Base-by-base conservation (phyloP, 1,140 invertebrate genomes). In the Drosophila suzukii region DNA sequence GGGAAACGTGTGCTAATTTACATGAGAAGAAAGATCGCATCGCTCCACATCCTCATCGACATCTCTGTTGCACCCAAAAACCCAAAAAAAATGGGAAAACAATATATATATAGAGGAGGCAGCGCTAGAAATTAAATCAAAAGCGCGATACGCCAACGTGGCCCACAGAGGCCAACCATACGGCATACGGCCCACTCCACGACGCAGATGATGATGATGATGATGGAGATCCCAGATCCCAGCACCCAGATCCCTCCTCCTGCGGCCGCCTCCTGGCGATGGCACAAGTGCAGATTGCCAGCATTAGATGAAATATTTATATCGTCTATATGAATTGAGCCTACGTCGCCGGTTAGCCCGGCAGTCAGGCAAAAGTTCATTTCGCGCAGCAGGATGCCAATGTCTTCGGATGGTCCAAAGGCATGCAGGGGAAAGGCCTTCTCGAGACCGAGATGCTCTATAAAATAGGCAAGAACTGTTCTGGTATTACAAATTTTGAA, bases 221-320 rank as follows among this genome's bases (percentile, higher is more conserved):
- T 63, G 72, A 75, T 65, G 72, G 44, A 73, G 70, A 70, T 70
- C 46, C 60, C 60, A 66, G 47, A 68, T 66, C 61, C 65, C 49
- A 24, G 46, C 12, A 24, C 60, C 60, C 27, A 32, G 65, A 39
- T 72, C 17, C 54, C 43, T 32, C 24, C 67, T 24, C 39, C 27
- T 41, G 51, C 44, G 47, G 51, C 44, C 24, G 54, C 54, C 73
- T 75, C 30, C 43, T 75, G 72, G 73, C 73, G 77, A 75, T 81
- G 88, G 81, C 89, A 88, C 90, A 91, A 91, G 90, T 91, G 90
- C 90, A 91, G 89, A 91, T 91, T 91, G 81, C 81, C 68, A 91
- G 73, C 79, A 91, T 91, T 90, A 91, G 90, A 91, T 91, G 89
- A 90, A 91, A 89, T 85, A 89, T 88, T 88, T 88, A 88, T 88